Evolutionary conservation across 1,140 invertebrate species (phyloP).

Genomic region (Drosophila sp.): DNA sequence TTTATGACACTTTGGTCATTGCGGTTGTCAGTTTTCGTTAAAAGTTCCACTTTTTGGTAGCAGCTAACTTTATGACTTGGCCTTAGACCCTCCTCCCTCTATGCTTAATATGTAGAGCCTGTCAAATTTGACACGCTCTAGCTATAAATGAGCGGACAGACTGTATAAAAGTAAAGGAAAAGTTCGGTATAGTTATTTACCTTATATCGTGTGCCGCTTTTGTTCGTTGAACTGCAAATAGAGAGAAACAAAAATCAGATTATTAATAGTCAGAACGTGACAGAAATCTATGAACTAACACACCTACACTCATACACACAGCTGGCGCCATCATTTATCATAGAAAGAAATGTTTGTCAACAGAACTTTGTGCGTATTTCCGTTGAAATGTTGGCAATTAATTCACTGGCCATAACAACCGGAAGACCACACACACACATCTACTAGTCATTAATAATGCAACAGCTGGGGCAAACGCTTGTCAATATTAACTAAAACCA

Average conservation of each 20-base stretch:
- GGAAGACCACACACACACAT: slow-evolving; percentile 45
- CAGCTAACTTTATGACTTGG: slow-evolving; percentile 25
- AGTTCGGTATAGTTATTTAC: slow-evolving; percentile 44
- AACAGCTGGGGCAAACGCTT: slow-evolving; percentile 62
- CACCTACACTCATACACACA: slow-evolving; percentile 6
- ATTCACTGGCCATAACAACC: slow-evolving; percentile 43
- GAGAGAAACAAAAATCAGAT: slow-evolving; percentile 73
- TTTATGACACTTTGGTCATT: slow-evolving; percentile 82
- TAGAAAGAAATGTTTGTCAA: slow-evolving; percentile 46
- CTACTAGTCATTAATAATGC: slow-evolving; percentile 75
- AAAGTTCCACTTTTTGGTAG: slow-evolving; percentile 61
- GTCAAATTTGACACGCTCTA: slow-evolving; percentile 67
- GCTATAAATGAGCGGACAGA: slow-evolving; percentile 57
- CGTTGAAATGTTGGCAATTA: slow-evolving; percentile 66
- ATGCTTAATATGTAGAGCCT: slow-evolving; percentile 35
- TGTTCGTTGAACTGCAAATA: slow-evolving; percentile 75
- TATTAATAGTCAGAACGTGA: slow-evolving; percentile 77
- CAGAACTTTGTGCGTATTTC: slow-evolving; percentile 59
- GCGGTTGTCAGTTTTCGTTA: slow-evolving; percentile 79
- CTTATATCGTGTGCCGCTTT: slow-evolving; percentile 52
- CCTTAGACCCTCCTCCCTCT: slow-evolving; percentile 14
- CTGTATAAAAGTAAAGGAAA: background rate
- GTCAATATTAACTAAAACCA: slow-evolving; percentile 80
- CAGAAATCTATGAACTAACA: slow-evolving; percentile 30
- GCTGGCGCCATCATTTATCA: slow-evolving; percentile 71